phyloP scores from a whole-genome alignment of 2,888 invertebrate species.

The Trissolcus brochymenae region DNA sequence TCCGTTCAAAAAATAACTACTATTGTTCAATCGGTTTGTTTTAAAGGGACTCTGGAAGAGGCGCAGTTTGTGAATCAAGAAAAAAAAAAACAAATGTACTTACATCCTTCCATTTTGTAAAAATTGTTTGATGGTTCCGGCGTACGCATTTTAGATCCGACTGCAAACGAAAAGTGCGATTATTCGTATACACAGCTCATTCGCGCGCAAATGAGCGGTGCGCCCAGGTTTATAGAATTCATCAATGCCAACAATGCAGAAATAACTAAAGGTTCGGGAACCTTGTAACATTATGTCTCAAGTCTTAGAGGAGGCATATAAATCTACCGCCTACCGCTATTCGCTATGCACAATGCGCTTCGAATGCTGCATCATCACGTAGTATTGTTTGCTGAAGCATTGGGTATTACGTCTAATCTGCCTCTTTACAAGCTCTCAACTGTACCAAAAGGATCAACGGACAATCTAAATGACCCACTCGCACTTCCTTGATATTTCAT shows the following conservation, averaged over 20 bases:
- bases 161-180: neutral
- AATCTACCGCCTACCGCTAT: conserved; percentile 70
- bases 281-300: conserved; percentile 57
- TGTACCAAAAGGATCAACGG: conserved; percentile 55
- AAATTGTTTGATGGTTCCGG: neutral
- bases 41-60: too few relatives aligned
- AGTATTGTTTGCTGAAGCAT: conserved; percentile 68
- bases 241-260: conserved; percentile 48
- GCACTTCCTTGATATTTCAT: conserved; percentile 44
- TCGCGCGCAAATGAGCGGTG: conserved; percentile 28
- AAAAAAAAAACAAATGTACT: too few relatives aligned
- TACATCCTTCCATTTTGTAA: too few relatives aligned
- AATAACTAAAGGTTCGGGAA: conserved; percentile 64
- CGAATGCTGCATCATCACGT: conserved; percentile 68
- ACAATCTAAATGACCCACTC: conserved; percentile 44
- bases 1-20: conserved; percentile 14
- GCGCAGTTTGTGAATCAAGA: too few relatives aligned
- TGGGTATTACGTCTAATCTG: conserved; percentile 59
- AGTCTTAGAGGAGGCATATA: conserved; percentile 67
- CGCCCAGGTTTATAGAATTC: conserved; percentile 39
- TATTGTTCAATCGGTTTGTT: conserved; percentile 11
- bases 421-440: conserved; percentile 66
- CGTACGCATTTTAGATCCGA: neutral
- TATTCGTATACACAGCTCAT: neutral
- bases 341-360: conserved; percentile 67